Base-by-base conservation (phyloP, 2,797 vertebrate species). In the Tapirus indicus region DNA sequence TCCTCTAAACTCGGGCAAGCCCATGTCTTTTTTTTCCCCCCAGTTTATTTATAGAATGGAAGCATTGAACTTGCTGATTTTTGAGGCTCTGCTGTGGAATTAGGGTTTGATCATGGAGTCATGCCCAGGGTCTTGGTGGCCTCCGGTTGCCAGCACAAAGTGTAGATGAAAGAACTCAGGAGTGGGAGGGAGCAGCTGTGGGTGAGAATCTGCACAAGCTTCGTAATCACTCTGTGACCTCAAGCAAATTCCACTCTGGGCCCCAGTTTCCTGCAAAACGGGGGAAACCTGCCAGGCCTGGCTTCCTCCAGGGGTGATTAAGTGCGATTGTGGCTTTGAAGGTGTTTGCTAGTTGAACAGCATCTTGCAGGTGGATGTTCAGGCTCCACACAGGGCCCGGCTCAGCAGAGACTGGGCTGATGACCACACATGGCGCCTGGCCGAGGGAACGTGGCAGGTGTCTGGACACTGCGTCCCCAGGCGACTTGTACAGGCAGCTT, bases 361-460 rank as follows among this genome's bases (percentile, higher is more conserved):
- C 16, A 0, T 20, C 1, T 0, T 0, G 87, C 92, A 91, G 95
- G 96, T 97, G 87, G 66, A 49, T 17, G 25, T 1, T 3, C 17
- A 5, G 58, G 79, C 25, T 44, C 2, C 0, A 0, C 0, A 1
- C 12, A 3, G 72, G 18, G 7, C 68, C 27, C 0, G 1, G 93
- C 77, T 82, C 47, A 2, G 38, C 7, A 23, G 41, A 75, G 92
- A 23, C 49, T 0, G 8, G 86, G 87, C 6, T 1, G 69, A 71
- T 52, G 90, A 56, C 82, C 2, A 2, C 4, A 0, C 0, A 2
- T 54, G 38, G 94, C 23, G 0, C 60, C 54, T 54, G 27, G 87
- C 60, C 5, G 9, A 62, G 78, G 82, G 91, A 96, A 96, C 52
- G 71, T 94, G 97, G 96, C 98, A 97, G 98, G 97, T 98, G 98